A percentile compares a stretch with the other conserved stretches of the same genome.
These are phyloP conservation scores for Brachypteracias leptosomus DNA, from an alignment of 2,113 vertebrate genomes.

Conservation along the genomic window DNA sequence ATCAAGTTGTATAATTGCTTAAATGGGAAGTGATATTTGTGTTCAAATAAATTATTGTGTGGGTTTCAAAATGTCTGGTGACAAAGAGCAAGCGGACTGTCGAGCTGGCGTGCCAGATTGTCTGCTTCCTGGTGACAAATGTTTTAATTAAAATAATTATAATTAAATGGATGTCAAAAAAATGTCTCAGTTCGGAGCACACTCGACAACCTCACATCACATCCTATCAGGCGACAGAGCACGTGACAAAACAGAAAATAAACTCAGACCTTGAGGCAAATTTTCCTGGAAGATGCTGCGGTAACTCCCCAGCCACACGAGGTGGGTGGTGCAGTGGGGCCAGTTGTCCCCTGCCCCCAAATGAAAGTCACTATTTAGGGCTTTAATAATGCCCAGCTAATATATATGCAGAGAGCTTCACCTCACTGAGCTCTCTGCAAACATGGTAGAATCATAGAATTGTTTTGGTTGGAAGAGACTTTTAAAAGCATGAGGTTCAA, in stretches of 20 bases:
- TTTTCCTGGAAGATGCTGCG: background rate
- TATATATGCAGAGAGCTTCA: accelerated
- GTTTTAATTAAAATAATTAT: conserved; percentile 66
- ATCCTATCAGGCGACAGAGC: conserved; percentile 13
- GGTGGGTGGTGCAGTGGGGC: background rate
- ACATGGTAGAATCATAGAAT: background rate
- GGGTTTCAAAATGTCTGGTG: background rate
- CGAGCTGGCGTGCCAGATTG: background rate
- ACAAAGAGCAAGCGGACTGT: background rate
- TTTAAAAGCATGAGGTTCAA: background rate
- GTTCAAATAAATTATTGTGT: background rate
- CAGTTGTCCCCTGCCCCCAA: background rate
- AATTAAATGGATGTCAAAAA: conserved; percentile 68
- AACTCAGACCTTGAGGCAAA: background rate
- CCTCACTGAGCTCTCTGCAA: background rate
- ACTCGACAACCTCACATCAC: conserved; percentile 29
- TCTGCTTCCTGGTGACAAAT: conserved; percentile 12
- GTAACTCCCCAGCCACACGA: background rate
- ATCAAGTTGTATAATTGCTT: background rate
- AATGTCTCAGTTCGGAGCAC: conserved; percentile 18
- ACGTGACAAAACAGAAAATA: conserved; percentile 16
- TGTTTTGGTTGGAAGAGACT: background rate
- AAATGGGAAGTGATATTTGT: background rate
- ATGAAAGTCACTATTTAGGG: background rate
- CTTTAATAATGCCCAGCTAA: background rate